phyloP scores from a whole-genome alignment of 2,888 invertebrate genomes.

The Drosophila melanocephala region DNA sequence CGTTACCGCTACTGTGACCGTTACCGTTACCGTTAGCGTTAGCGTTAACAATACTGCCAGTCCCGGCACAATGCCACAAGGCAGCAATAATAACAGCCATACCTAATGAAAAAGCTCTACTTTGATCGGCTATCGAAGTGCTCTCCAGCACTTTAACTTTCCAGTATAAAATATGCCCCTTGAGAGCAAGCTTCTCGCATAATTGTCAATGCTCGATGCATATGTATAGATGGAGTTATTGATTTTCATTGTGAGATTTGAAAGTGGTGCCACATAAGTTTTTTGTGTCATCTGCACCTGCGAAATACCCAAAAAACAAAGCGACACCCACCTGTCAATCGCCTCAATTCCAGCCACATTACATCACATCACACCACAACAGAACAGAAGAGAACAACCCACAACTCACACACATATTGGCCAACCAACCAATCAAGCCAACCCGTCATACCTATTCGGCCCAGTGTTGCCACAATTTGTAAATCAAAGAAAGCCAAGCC shows the following conservation, averaged over 20 bases:
- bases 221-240: constrained; percentile 72
- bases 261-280: constrained; percentile 57
- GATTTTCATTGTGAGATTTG: constrained; percentile 63
- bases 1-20: constrained; percentile 8
- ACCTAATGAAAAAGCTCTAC: constrained; percentile 2
- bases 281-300: constrained; percentile 32
- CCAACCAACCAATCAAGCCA: constrained; percentile 32
- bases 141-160: neutral
- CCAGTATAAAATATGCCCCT: neutral
- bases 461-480: constrained; percentile 2
- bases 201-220: constrained; percentile 44
- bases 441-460: constrained; percentile 11
- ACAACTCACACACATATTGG: constrained; percentile 1
- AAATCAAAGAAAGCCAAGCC: neutral
- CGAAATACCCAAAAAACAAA: neutral
- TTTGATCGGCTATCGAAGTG: neutral
- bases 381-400: neutral
- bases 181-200: constrained; percentile 46
- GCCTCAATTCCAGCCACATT: neutral
- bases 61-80: constrained; percentile 26
- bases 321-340: constrained; percentile 10
- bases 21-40: neutral
- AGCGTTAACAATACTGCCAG: constrained; percentile 2
- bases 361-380: constrained; percentile 4
- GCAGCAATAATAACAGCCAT: constrained; percentile 1